Base-by-base conservation (phyloP, 2,113 vertebrate species). In the Crotophaga sulcirostris region DNA sequence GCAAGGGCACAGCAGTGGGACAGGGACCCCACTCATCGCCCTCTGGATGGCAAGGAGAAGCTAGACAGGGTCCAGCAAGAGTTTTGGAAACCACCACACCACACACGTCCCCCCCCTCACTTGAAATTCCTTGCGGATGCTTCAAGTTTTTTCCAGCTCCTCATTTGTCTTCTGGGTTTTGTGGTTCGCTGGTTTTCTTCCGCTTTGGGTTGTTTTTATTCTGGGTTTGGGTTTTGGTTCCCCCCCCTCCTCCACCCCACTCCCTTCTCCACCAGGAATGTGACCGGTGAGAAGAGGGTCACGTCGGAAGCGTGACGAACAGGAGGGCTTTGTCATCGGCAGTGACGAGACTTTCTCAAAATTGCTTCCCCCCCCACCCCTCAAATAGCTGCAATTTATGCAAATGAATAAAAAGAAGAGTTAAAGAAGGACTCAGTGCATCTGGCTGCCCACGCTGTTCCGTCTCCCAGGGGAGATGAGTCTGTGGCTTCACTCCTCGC, bases 111-210 rank as follows among this genome's bases (percentile, higher is more conserved):
- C 51, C 44, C 44, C 47, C 47, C 21, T 2, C 4, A 10, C 10
- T 13, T 25, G 34, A 95, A 87, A 87, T 95, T 91, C 87, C 38
- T 93, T 51, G 63, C 0, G 38, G 52, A 56, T 92, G 74, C 55
- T 83, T 82, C 74, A 85, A 58, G 51, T 58, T 94, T 96, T n/a
- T 96, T 94, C 95, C 89, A 91, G 70, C 47, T 83, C n/a, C 68
- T 92, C 91, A 3, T 97, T 82, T 82, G 62, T 16, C 77, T 82
- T 80, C 36, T 49, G 88, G 55, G 16, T 16, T 93, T 92, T 13
- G 87, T 5, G 89, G 89, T 3, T 3, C 10, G 56, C 15, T 31
- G 68, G 6, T 87, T 94, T 87, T 60, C 89, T 94, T 91, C 94
- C 23, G 25, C 34, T 91, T 72, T 1, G 84, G 31, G 70, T 76